Evolutionary conservation across 2,113 vertebrate genomes (phyloP).

Genomic region (Forbesichthys agassizii): DNA sequence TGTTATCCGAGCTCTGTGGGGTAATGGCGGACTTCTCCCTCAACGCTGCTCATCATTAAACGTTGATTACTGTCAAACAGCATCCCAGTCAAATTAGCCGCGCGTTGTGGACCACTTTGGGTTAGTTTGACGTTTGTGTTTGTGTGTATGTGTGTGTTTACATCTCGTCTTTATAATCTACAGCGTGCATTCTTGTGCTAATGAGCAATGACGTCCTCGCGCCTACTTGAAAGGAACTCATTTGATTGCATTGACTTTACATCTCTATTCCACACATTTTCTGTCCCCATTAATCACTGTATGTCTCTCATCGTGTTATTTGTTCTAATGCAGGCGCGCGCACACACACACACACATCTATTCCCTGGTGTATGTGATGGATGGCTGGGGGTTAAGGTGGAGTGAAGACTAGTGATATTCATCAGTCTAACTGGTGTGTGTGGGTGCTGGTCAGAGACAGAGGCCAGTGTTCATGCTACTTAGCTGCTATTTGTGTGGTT

Average conservation of each 20-base stretch:
- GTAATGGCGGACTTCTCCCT: conserved; percentile 76
- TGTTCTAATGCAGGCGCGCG: neutral
- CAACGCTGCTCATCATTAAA: conserved; percentile 87
- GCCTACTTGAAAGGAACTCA: conserved; percentile 24
- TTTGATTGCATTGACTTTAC: conserved; percentile 18
- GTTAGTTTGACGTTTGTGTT: conserved; percentile 47
- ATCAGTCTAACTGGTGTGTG: conserved; percentile 49
- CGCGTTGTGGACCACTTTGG: conserved; percentile 76
- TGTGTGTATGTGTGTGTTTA: conserved; percentile 31
- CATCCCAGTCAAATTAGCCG: conserved; percentile 85
- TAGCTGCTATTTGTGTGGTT: conserved; percentile 47
- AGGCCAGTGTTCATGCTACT: conserved; percentile 37
- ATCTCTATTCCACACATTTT: neutral
- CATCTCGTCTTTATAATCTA: conserved; percentile 44
- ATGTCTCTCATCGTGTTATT: neutral
- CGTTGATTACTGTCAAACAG: conserved; percentile 89
- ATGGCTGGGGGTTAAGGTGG: conserved; percentile 42
- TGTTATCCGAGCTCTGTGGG: conserved; percentile 72
- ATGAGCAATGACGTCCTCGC: conserved; percentile 37
- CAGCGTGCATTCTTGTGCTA: conserved; percentile 48
- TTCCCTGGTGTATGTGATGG: conserved; percentile 36
- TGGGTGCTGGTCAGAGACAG: conserved; percentile 54
- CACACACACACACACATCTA: neutral
- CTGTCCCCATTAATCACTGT: neutral
- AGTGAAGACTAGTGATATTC: conserved; percentile 39